Base-by-base conservation (phyloP, 2,888 invertebrate genomes). In the Gastrophysa polygoni region DNA sequence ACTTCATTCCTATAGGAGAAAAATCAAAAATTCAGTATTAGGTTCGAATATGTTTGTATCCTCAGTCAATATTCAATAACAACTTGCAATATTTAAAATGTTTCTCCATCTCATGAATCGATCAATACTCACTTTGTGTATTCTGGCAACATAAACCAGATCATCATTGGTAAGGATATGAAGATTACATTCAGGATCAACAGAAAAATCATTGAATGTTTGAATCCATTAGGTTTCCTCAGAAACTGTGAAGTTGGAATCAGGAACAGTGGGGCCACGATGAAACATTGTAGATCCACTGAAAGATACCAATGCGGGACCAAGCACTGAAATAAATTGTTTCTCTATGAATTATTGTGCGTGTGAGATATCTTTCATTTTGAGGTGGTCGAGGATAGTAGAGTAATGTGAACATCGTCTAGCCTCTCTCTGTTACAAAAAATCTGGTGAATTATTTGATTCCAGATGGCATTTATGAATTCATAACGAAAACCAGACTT, bases 251-350 rank as follows among this genome's bases (percentile, higher is more conserved):
- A 61, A 2, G 75, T 57, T 1, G 77, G 79, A 57, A 79, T 73
- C 14, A 80, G 59, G 10, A 80, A 51, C 8, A 80, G 16, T 1
- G 79, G 79, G 5, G 80, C 72, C 28, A 78, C 24, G 2, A 79
- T 29, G 62, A 77, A 80, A 61, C 80, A 70, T 63, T 81, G 81
- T 72, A 79, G 77, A 64, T 81, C 81, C 1, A 76, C 78, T 29
- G 79, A 76, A 54, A 81, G 63, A 63, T 80, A 81, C 80, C 80
- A 81, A 0, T 78, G 75, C 50, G 77, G 79, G 2, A 67, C 50
- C 11, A 80, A 49, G 55, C 81, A 81, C 80, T 81, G 44, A 60
- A 70, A 48, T 24, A 57, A 48, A 57, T 21, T 59, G 48, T n/a
- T n/a, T n/a, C n/a, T n/a, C n/a, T 34, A 47, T 24, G 16, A 20